These are phyloP conservation scores for Chymomyza procnemis DNA, from an alignment of 2,888 invertebrate genomes.

Conservation along the genomic window DNA sequence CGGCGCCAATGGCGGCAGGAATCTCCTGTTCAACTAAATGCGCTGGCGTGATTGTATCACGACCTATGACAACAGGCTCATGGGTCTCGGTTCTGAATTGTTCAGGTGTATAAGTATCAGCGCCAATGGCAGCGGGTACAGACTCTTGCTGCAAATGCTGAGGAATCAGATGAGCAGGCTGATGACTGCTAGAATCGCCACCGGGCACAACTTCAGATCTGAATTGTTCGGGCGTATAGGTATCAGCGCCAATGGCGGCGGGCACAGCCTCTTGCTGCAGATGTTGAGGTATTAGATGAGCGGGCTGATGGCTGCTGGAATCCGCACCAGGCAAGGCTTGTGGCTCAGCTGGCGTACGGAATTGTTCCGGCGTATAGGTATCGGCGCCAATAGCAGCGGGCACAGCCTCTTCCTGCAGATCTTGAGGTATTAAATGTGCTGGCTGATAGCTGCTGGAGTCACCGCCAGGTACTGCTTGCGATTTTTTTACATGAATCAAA, in stretches of 20 bases:
- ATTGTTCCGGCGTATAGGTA: constrained; percentile 8
- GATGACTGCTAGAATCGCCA: constrained; percentile 13
- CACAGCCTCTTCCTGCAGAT: background rate
- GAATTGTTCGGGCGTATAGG: constrained; percentile 34
- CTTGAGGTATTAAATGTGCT: background rate
- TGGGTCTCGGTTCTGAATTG: constrained; percentile 53
- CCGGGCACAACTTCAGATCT: constrained; percentile 36
- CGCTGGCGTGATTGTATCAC: constrained; percentile 27
- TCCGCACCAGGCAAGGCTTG: constrained; percentile 1
- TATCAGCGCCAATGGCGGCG: constrained; percentile 20
- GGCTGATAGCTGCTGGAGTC: constrained; percentile 18
- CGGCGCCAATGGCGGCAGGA: constrained; percentile 4
- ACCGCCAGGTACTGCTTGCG: background rate
- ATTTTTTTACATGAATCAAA: background rate
- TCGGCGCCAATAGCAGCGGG: constrained; percentile 21
- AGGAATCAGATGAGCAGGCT: constrained; percentile 7
- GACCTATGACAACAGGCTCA: constrained; percentile 8
- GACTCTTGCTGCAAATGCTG: background rate
- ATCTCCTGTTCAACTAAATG: too few species aligned
- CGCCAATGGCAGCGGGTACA: constrained; percentile 20
- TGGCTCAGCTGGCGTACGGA: background rate
- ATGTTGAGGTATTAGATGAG: constrained; percentile 11
- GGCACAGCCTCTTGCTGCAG: constrained; percentile 2
- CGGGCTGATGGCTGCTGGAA: constrained; percentile 23
- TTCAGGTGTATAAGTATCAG: constrained; percentile 5